Evolutionary conservation across 1,140 invertebrate species (phyloP), one percentile per base, ranked within the genome.

Genomic region (Pomacea maculata): DNA sequence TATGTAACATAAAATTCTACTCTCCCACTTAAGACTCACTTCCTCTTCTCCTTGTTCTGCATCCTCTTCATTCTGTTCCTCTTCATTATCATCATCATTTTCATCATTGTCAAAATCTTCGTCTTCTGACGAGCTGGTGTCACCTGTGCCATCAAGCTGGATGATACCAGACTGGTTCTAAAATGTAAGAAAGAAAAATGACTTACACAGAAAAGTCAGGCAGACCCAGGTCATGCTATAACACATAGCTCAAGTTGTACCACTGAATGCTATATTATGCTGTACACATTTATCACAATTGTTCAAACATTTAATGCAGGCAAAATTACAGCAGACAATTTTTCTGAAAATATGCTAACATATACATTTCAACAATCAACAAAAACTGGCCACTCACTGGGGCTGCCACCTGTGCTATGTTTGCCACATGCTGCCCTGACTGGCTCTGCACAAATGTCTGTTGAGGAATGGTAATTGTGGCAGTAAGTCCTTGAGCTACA

Each of bases 81-180:
- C 94, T 81, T 93, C 90, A 87, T 92, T 90, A 79, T 90, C 81
- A 82, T 92, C 88, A 83, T 93, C 89, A 83, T 92, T 90, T 84
- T 92, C 94, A 79, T 95, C 94, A 79, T 95, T 95, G 83, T 96
- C 95, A 82, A 95, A 94, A 79, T 94, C 94, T 80, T 95, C 94
- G 81, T 95, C 94, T 78, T 94, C 94, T 64, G 94, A 92, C 25
- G 92, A 94, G 80, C 95, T 94, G 89, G 95, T 95, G 86, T 96
- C 96, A 64, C 93, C 93, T 55, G 93, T 92, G 45, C 96, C 96
- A 91, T 96, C 95, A 71, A 94, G 86, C 87, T 94, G 94, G 57
- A 89, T 83, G 34, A 92, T 84, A 29, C 83, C 80, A 25, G 74
- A 54, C 21, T 45, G 64, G 67, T 67, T 77, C 80, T 79, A 64